Evolutionary conservation across 2,797 vertebrate genomes (phyloP).

Genomic region (Lacerta agilis): DNA sequence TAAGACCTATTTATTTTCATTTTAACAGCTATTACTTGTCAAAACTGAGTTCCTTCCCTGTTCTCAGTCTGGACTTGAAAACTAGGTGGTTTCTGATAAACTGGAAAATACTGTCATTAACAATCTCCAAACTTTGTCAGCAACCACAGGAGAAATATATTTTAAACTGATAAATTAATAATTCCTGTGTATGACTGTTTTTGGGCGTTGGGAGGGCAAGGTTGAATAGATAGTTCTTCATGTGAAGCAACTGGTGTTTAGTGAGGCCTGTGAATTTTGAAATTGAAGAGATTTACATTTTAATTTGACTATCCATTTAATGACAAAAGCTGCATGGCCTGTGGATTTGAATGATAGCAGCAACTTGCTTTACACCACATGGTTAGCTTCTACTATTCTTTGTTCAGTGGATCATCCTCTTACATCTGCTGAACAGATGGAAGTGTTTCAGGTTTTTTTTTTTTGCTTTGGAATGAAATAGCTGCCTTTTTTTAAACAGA

Average conservation of each 20-base stretch:
- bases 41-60: background rate
- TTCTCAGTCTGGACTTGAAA: slow-evolving; percentile 2
- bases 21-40: background rate
- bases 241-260: background rate
- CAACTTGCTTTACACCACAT: background rate
- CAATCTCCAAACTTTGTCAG: background rate
- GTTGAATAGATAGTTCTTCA: background rate
- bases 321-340: background rate
- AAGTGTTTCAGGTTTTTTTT: background rate
- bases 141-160: background rate
- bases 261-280: background rate
- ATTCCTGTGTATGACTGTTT: background rate
- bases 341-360: background rate
- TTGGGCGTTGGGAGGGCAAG: background rate
- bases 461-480: background rate
- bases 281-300: slow-evolving; percentile 26
- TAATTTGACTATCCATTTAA: background rate
- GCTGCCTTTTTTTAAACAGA: fast-evolving
- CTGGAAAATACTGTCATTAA: background rate
- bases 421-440: slow-evolving; percentile 15
- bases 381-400: slow-evolving; percentile 18
- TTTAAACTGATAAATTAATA: background rate
- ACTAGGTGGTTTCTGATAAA: background rate
- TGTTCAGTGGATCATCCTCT: fast-evolving
- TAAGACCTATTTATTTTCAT: background rate